These are phyloP conservation scores for Oenanthe melanoleuca DNA, from an alignment of 2,113 vertebrate species.

Conservation along the genomic window DNA sequence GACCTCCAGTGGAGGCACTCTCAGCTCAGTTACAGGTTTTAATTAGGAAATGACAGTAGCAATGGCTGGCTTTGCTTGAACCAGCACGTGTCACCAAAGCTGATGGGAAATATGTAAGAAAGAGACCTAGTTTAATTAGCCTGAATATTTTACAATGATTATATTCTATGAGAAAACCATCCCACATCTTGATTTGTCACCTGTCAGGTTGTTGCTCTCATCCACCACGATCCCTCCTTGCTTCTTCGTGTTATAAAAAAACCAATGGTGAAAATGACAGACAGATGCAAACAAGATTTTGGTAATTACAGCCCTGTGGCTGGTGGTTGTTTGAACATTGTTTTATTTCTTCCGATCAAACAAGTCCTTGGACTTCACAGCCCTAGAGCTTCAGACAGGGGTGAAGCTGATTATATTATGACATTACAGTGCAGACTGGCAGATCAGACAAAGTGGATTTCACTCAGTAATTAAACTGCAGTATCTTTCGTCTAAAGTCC, in stretches of 20 bases:
- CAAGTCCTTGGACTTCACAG: constrained; percentile 77
- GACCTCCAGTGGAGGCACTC: constrained; percentile 28
- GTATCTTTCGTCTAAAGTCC: constrained; percentile 77
- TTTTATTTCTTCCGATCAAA: constrained; percentile 78
- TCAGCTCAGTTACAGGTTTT: constrained; percentile 59
- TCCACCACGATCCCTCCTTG: constrained; percentile 50
- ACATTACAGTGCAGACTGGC: constrained; percentile 77
- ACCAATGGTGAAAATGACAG: constrained; percentile 66
- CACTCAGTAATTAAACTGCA: constrained; percentile 79
- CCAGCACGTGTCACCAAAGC: constrained; percentile 56
- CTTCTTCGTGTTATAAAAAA: constrained; percentile 61
- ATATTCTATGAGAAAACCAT: constrained; percentile 53
- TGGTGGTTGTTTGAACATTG: constrained; percentile 72
- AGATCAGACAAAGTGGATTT: constrained; percentile 82
- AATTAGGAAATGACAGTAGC: constrained; percentile 66
- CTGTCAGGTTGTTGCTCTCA: constrained; percentile 63
- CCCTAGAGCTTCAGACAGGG: constrained; percentile 70
- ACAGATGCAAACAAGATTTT: constrained; percentile 74
- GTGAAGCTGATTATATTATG: constrained; percentile 78
- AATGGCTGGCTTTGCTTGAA: constrained; percentile 63
- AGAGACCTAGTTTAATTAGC: constrained; percentile 75
- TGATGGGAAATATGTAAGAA: constrained; percentile 62
- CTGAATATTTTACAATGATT: constrained; percentile 71
- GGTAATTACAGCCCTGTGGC: constrained; percentile 72
- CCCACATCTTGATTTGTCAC: constrained; percentile 68